phyloP scores from a whole-genome alignment of 2,113 vertebrate species.

The Hippocampus abdominalis region DNA sequence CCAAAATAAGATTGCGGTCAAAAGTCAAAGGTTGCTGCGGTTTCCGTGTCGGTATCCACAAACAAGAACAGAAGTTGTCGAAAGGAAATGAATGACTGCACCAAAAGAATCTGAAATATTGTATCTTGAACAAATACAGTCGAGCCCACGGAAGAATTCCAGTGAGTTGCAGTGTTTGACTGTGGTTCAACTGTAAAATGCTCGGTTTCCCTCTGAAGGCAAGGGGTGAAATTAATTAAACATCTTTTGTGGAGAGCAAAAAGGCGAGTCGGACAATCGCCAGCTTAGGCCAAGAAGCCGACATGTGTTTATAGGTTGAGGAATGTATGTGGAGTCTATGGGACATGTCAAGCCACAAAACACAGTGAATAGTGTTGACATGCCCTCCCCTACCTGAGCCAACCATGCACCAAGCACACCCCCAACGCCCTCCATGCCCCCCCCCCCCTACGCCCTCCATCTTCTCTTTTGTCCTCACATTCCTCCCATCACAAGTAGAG shows the following conservation, averaged over 20 bases:
- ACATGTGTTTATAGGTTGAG: slow-evolving; percentile 18
- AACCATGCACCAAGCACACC: neutral
- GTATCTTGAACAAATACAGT: neutral
- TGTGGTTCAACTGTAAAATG: slow-evolving; percentile 38
- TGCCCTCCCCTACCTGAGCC: slow-evolving; percentile 6
- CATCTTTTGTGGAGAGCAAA: slow-evolving; percentile 50
- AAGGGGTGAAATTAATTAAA: slow-evolving; percentile 49
- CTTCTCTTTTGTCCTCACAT: slow-evolving; percentile 41
- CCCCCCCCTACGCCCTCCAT: slow-evolving; percentile 16
- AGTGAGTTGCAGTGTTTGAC: slow-evolving; percentile 27
- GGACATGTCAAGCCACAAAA: slow-evolving; percentile 24
- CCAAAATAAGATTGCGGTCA: slow-evolving; percentile 23
- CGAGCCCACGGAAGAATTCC: slow-evolving; percentile 27
- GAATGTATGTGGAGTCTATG: slow-evolving; percentile 45
- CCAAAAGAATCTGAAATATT: neutral
- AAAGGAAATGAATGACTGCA: neutral
- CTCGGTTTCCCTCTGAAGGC: slow-evolving; percentile 33
- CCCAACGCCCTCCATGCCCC: neutral
- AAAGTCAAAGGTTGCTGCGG: slow-evolving; percentile 6
- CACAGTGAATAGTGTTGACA: neutral
- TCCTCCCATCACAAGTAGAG: slow-evolving; percentile 29
- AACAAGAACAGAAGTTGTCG: neutral
- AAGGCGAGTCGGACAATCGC: slow-evolving; percentile 14
- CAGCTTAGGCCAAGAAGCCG: slow-evolving; percentile 32
- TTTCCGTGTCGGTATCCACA: neutral